Evolutionary conservation across 2,797 vertebrate species (phyloP).

Genomic region (Sphenopsis melanotis): DNA sequence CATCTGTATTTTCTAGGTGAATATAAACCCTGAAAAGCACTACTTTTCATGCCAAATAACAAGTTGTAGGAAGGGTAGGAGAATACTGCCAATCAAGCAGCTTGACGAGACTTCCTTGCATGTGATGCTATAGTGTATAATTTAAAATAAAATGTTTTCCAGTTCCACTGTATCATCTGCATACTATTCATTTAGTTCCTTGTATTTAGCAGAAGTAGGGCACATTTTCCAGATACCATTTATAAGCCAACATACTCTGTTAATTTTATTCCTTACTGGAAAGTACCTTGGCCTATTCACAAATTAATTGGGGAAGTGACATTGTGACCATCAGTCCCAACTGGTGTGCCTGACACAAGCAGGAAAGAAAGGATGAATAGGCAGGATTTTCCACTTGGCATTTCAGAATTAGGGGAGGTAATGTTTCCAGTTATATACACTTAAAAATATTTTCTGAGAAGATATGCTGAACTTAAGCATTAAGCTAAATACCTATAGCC

Average conservation of each 20-base stretch:
- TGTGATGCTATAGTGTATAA: background rate
- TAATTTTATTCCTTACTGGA: conserved; percentile 60
- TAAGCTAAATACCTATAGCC: background rate
- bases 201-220: conserved; percentile 40
- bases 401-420: conserved; percentile 13
- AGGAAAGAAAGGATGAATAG: conserved; percentile 33
- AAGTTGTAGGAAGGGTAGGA: background rate
- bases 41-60: background rate
- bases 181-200: conserved; percentile 2
- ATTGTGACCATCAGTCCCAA: background rate
- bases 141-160: background rate
- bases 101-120: background rate
- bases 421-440: conserved; percentile 34
- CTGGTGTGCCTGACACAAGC: background rate
- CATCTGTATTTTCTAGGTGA: background rate
- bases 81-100: background rate
- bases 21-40: background rate
- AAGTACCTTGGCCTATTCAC: conserved; percentile 55
- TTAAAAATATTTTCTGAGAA: conserved; percentile 30
- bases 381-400: background rate
- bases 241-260: background rate
- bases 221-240: conserved; percentile 43
- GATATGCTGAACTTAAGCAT: background rate
- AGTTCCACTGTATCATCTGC: background rate
- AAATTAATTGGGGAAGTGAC: conserved; percentile 60